Evolutionary conservation across 2,797 vertebrate species (phyloP), one percentile per base, ranked within the genome.

Genomic region (Nyctibius grandis): DNA sequence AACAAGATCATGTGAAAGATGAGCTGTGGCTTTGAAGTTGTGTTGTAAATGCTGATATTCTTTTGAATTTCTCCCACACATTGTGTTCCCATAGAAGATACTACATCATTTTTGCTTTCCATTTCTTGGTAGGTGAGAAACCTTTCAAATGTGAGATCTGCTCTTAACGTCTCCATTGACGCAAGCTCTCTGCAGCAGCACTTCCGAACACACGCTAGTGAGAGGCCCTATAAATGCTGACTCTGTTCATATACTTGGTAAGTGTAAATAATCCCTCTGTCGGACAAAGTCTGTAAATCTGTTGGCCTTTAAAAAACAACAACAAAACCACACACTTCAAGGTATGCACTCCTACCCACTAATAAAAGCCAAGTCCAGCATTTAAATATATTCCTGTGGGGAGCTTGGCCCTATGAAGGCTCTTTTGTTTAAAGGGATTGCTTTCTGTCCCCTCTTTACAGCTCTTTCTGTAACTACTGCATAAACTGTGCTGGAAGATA

Each of bases 101-200:
- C 4, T 12, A 2, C 15, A 12, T 65, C 45, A 5, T 61, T 5
- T 28, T 85, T 69, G 63, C 53, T 72, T 80, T 89, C 40, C 29
- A 15, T 91, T 42, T 93, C 42, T 47, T 54, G 50, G 2, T 95
- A 98, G 98, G 98, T 23, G 91, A 99, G 95, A 98, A 97, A 75
- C 97, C 98, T 12, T 98, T 97, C 96, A 98, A 96, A 79, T 98
- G 97, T 76, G 61, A 96, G 25, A 38, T 97, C 91, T 98, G 98
- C 95, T 80, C 98, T 1, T 98, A 98, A 98, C 1, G 96, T 98
- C 4, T 98, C 97, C 20, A 98, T 98, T 11, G 98, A 98, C 82
- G 94, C 97, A 91, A 98, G 97, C 93, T 98, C 98, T 64, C 95
- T 98, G 63, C 95, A 96, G 15, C 44, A 95, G 73, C 98, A 98